Evolutionary conservation across 1,140 invertebrate species (phyloP).

Genomic region (Formica selysi): DNA sequence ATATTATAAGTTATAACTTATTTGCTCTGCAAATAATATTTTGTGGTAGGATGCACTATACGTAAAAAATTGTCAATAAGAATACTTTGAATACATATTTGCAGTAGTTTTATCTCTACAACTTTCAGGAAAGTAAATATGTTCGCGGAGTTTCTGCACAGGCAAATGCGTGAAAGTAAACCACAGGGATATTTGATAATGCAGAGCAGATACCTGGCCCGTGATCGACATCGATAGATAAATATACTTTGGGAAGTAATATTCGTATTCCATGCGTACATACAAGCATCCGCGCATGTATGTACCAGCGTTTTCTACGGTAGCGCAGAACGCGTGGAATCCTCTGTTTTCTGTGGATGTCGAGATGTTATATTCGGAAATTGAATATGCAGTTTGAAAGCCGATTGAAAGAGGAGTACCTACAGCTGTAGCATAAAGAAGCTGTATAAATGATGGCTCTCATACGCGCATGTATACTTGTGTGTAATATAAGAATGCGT

Average conservation of each 20-base stretch:
- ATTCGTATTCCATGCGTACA: slow-evolving; percentile 21
- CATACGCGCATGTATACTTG: neutral
- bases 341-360: neutral
- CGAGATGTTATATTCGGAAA: slow-evolving; percentile 55
- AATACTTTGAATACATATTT: slow-evolving; percentile 1
- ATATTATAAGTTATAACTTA: neutral
- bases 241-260: slow-evolving; percentile 63
- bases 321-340: neutral
- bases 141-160: slow-evolving; percentile 26
- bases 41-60: neutral
- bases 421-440: slow-evolving; percentile 21
- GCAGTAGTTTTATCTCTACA: slow-evolving; percentile 11
- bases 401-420: slow-evolving; percentile 27
- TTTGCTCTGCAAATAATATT: neutral
- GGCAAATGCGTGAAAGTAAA: slow-evolving; percentile 44
- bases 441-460: neutral
- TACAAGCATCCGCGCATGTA: neutral
- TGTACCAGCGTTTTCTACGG: neutral
- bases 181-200: slow-evolving; percentile 46
- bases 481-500: neutral
- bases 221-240: slow-evolving; percentile 61
- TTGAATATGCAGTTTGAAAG: slow-evolving; percentile 69
- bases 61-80: neutral
- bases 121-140: slow-evolving; percentile 38
- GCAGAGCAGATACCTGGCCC: slow-evolving; percentile 13